Evolutionary conservation across 2,797 vertebrate species (phyloP).

Genomic region (Brachyrhaphis roseni): DNA sequence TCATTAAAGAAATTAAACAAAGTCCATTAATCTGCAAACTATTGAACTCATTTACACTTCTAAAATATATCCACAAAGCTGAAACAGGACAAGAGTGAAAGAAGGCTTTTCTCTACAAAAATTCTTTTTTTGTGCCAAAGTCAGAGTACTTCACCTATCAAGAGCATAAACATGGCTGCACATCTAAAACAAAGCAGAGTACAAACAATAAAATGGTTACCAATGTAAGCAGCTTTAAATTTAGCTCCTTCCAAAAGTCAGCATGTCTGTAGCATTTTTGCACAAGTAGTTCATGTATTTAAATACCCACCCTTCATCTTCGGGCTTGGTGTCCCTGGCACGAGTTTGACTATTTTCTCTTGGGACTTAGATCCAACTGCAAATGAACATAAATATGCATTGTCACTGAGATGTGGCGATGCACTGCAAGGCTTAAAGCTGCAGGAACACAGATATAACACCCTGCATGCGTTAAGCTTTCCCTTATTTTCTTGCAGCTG

Average conservation of each 20-base stretch:
- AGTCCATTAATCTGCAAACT: not conserved
- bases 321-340: slow-evolving; percentile 90
- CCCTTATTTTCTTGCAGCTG: slow-evolving; percentile 14
- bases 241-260: not conserved
- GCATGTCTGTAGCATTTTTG: not conserved
- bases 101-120: not conserved
- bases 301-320: slow-evolving; percentile 90
- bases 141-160: not conserved
- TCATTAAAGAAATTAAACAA: not conserved
- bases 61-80: not conserved
- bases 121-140: not conserved
- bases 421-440: slow-evolving; percentile 37
- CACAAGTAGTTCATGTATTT: slow-evolving; percentile 23
- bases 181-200: not conserved
- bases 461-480: slow-evolving; percentile 20
- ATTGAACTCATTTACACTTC: not conserved
- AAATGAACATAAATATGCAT: slow-evolving; percentile 68
- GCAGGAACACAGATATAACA: slow-evolving; percentile 43
- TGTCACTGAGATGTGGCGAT: slow-evolving; percentile 48
- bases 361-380: slow-evolving; percentile 92
- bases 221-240: not conserved
- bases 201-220: not conserved
- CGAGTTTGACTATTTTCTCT: slow-evolving; percentile 89
- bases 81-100: not conserved
- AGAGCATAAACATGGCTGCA: not conserved